Percentiles rank a stretch among this genome's conserved stretches.
Conservation (phyloP, 2,113 vertebrate genomes). For the Orycteropus afer region DNA sequence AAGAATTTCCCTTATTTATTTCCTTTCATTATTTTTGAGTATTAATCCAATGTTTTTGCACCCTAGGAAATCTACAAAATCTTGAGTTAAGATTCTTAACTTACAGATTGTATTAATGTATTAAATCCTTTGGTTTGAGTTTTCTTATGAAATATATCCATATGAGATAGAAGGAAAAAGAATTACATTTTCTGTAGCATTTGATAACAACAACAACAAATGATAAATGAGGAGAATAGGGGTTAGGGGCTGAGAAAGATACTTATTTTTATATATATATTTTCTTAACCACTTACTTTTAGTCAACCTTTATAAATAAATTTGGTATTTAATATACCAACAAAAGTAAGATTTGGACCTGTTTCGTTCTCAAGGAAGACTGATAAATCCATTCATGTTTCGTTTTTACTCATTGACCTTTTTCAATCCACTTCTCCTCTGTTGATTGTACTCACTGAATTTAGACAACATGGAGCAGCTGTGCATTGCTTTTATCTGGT, state of each 20-base stretch:
- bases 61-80: slow-evolving; percentile 33
- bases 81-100: slow-evolving; percentile 45
- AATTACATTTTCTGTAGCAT: not conserved
- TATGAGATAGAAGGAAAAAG: not conserved
- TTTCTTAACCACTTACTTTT: slow-evolving; percentile 25
- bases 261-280: slow-evolving; percentile 27
- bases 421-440: not conserved
- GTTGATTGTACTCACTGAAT: slow-evolving; percentile 21
- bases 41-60: not conserved
- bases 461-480: not conserved
- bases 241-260: not conserved
- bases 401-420: slow-evolving; percentile 18
- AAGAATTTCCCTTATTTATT: slow-evolving; percentile 15
- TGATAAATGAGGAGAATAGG: not conserved
- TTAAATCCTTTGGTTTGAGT: slow-evolving; percentile 36
- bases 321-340: slow-evolving; percentile 42
- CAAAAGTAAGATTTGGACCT: slow-evolving; percentile 22
- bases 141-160: not conserved
- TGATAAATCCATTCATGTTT: not conserved
- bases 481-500: not conserved
- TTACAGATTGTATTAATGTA: not conserved
- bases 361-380: slow-evolving; percentile 41
- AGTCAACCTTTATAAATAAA: not conserved
- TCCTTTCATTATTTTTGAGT: slow-evolving; percentile 49
- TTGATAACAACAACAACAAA: too few relatives aligned